Conservation (phyloP, 2,113 vertebrate species). For the Embiotoca jacksoni region DNA sequence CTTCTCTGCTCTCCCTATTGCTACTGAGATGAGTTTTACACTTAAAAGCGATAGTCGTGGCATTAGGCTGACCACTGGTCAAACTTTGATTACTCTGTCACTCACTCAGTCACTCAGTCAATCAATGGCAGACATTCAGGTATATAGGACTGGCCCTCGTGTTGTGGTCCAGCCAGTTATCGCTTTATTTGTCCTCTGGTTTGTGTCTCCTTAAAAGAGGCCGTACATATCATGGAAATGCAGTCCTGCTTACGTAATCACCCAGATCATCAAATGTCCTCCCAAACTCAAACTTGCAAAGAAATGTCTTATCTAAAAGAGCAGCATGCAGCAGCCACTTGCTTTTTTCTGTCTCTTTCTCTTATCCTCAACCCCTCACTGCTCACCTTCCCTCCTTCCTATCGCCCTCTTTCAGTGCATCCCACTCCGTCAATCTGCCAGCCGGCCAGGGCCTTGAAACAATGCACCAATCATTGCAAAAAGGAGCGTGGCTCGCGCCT, state of each 20-base stretch:
- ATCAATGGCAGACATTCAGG: no score
- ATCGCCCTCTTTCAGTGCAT: slow-evolving; percentile 42
- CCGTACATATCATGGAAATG: not conserved
- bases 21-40: no score
- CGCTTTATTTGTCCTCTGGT: no score
- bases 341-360: slow-evolving; percentile 1
- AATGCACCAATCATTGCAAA: slow-evolving; percentile 63
- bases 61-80: no score
- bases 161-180: no score
- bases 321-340: slow-evolving; percentile 39
- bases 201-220: not conserved
- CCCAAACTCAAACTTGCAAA: slow-evolving; percentile 37
- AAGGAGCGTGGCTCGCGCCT: slow-evolving; percentile 37
- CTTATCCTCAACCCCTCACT: slow-evolving; percentile 10
- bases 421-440: slow-evolving; percentile 62
- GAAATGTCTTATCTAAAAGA: slow-evolving; percentile 45
- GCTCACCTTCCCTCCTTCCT: slow-evolving; percentile 56
- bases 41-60: no score
- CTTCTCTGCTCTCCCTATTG: no score
- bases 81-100: no score
- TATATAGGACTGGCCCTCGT: no score
- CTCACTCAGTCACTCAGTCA: no score
- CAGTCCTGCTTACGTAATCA: slow-evolving; percentile 16
- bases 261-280: slow-evolving; percentile 30
- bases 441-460: slow-evolving; percentile 56